These are phyloP conservation scores for Pardosa pseudoannulata DNA, from an alignment of 2,888 invertebrate genomes.

Conservation along the genomic window DNA sequence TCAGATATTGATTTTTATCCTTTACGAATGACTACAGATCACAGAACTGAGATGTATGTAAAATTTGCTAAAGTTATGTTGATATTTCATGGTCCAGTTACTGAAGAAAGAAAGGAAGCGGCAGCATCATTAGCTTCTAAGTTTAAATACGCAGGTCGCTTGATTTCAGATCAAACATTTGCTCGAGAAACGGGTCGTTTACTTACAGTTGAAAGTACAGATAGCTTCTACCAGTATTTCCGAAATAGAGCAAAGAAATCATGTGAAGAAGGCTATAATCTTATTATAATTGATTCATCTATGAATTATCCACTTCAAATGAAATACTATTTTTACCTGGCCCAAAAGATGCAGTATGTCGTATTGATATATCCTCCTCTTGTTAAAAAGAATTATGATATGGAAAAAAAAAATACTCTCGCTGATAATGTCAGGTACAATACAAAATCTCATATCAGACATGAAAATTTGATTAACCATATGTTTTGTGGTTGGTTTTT, in stretches of 20 bases:
- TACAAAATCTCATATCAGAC: not conserved
- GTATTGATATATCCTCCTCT: constrained; percentile 38
- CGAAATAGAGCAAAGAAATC: not conserved
- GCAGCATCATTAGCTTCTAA: not conserved
- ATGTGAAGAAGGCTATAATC: constrained; percentile 34
- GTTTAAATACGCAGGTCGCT: constrained; percentile 25
- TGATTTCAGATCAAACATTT: constrained; percentile 39
- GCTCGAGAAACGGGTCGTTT: not conserved
- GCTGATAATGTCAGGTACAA: not conserved
- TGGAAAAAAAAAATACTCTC: not conserved
- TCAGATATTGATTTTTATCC: not conserved
- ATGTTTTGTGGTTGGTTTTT: constrained; percentile 55
- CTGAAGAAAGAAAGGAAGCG: not conserved
- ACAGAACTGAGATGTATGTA: constrained; percentile 59
- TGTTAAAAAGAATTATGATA: not conserved
- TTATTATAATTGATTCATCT: constrained; percentile 34
- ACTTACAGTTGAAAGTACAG: not conserved
- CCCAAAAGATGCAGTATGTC: constrained; percentile 44
- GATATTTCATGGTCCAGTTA: constrained; percentile 35
- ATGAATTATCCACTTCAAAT: constrained; percentile 20
- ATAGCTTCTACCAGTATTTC: constrained; percentile 32
- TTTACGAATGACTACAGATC: constrained; percentile 9
- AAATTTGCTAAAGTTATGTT: constrained; percentile 55
- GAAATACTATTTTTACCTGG: constrained; percentile 27
- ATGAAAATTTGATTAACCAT: constrained; percentile 33